Evolutionary conservation across 2,797 vertebrate genomes (phyloP).

Genomic region (Acridotheres tristis): DNA sequence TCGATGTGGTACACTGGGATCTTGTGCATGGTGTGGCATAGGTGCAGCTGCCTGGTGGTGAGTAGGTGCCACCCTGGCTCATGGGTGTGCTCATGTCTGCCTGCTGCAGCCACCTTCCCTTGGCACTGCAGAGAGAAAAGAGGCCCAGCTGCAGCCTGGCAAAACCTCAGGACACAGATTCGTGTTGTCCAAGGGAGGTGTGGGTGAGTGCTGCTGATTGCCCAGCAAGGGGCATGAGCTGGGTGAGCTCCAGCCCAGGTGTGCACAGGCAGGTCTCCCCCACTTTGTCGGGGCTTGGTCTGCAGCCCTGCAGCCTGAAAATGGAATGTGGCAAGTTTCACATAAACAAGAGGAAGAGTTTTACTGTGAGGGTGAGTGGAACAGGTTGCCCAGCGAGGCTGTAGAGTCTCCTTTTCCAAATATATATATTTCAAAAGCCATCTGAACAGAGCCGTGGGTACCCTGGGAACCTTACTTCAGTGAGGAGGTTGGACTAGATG

Average conservation of each 20-base stretch:
- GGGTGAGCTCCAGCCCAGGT: neutral
- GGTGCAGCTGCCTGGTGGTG: neutral
- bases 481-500: fast-evolving
- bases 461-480: neutral
- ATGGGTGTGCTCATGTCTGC: neutral
- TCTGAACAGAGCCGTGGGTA: neutral
- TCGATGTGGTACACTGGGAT: fast-evolving
- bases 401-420: neutral
- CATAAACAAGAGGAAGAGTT: neutral
- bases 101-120: fast-evolving
- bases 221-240: neutral
- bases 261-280: fast-evolving
- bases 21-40: neutral
- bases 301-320: neutral
- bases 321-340: neutral
- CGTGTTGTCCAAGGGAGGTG: neutral
- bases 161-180: fast-evolving
- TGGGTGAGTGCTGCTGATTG: neutral
- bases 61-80: neutral
- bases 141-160: neutral
- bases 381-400: neutral
- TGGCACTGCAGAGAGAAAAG: neutral
- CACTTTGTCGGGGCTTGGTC: neutral
- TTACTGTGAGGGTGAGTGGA: neutral
- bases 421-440: neutral